Percentiles rank a stretch among this genome's conserved stretches.
phyloP scores from a whole-genome alignment of 2,888 invertebrate genomes.

The Sphinx pinastri region DNA sequence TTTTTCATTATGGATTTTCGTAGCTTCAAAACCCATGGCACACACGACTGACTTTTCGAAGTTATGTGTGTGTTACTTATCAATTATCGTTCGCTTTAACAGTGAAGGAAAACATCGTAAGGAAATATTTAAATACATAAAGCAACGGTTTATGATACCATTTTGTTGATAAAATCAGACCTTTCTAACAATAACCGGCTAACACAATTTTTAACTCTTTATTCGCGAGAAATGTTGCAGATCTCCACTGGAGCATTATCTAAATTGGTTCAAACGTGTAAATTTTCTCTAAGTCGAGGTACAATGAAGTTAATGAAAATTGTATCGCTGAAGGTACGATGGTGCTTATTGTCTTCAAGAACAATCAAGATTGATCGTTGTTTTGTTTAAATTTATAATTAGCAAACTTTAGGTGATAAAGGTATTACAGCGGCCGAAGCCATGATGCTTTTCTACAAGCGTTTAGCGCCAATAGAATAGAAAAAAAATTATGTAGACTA shows the following conservation, averaged over 20 bases:
- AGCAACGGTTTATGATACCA: slow-evolving; percentile 13
- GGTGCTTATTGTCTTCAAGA: background rate
- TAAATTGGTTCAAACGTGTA: slow-evolving; percentile 62
- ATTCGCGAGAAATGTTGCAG: slow-evolving; percentile 49
- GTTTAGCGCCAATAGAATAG: no score
- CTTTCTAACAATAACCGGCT: slow-evolving; percentile 24
- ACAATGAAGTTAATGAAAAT: slow-evolving; percentile 27
- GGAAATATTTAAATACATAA: no score
- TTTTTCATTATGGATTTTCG: background rate
- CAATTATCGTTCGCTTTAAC: no score
- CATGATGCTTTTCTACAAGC: no score
- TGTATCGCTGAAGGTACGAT: background rate
- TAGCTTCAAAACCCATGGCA: no score
- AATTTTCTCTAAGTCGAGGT: slow-evolving; percentile 44
- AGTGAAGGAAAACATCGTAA: no score
- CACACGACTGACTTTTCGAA: no score
- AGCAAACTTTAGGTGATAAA: background rate
- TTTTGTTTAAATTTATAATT: background rate
- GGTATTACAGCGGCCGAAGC: background rate
- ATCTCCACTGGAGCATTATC: slow-evolving; percentile 60
- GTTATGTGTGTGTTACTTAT: no score
- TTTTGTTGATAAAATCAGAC: slow-evolving; percentile 27
- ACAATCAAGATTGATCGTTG: background rate
- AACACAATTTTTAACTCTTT: slow-evolving; percentile 41
- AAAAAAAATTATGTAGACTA: no score